Evolutionary conservation across 2,113 vertebrate genomes (phyloP).

Genomic region (Corythornis madagascariensis): DNA sequence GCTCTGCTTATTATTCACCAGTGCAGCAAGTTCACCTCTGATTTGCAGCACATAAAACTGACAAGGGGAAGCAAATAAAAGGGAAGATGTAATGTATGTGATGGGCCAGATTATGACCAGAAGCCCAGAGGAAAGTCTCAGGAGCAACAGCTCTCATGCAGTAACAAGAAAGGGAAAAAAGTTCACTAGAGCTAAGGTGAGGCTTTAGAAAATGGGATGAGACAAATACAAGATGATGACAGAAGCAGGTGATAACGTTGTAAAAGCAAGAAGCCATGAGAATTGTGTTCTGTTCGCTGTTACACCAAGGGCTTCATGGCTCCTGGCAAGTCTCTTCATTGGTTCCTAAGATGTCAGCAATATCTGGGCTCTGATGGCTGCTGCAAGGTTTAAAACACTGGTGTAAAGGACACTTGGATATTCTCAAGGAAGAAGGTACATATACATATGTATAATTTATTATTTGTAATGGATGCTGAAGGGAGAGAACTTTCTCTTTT

Average conservation of each 20-base stretch:
- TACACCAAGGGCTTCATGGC: background rate
- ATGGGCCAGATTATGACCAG: background rate
- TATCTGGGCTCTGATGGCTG: background rate
- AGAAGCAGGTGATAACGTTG: background rate
- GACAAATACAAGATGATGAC: background rate
- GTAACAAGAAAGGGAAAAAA: background rate
- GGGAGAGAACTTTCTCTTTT: background rate
- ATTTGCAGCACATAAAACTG: background rate
- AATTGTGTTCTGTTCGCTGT: background rate
- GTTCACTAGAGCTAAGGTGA: background rate
- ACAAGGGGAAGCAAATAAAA: background rate
- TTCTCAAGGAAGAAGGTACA: background rate
- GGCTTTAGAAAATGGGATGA: background rate
- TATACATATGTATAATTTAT: slow-evolving; percentile 8
- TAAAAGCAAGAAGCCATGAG: background rate
- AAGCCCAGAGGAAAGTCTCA: background rate
- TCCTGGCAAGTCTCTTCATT: background rate
- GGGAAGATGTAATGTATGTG: background rate
- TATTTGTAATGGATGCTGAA: background rate
- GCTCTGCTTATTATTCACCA: background rate
- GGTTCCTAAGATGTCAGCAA: background rate
- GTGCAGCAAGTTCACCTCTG: background rate
- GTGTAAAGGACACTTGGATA: background rate
- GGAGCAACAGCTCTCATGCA: background rate
- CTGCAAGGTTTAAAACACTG: background rate